Conservation (phyloP, 2,797 vertebrate genomes). For the Orestias chungarensis region DNA sequence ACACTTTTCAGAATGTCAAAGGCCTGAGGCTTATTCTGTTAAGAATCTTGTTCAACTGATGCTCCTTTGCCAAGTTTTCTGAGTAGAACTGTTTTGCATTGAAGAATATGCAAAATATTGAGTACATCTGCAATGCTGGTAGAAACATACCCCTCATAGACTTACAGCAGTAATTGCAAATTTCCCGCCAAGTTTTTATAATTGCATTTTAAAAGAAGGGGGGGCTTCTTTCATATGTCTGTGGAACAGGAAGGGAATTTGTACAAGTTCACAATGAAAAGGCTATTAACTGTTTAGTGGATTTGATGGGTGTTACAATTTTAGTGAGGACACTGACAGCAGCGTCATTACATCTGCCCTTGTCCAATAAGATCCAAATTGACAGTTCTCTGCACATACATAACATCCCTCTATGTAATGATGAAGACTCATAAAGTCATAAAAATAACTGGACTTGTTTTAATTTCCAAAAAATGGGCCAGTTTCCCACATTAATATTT, state of each 20-base stretch:
- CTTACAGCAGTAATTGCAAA: too few species aligned
- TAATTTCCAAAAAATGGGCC: background rate
- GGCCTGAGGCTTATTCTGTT: too few species aligned
- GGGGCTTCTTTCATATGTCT: slow-evolving; percentile 57
- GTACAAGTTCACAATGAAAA: slow-evolving; percentile 62
- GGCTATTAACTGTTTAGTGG: slow-evolving; percentile 55
- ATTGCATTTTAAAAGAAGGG: slow-evolving; percentile 55
- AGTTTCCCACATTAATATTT: background rate
- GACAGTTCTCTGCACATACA: slow-evolving; percentile 27
- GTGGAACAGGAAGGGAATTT: slow-evolving; percentile 55
- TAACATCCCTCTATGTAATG: slow-evolving; percentile 32
- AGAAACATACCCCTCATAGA: too few species aligned
- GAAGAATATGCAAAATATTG: too few species aligned
- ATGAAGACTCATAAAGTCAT: slow-evolving; percentile 13
- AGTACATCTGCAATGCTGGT: too few species aligned
- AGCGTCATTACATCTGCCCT: slow-evolving; percentile 29
- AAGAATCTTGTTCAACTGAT: too few species aligned
- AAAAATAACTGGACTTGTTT: background rate
- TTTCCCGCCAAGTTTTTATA: too few species aligned
- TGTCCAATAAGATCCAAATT: slow-evolving; percentile 19
- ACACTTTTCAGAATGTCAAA: too few species aligned
- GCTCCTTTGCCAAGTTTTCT: too few species aligned
- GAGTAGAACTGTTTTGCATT: too few species aligned
- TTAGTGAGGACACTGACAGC: slow-evolving; percentile 47
- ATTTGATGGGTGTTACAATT: slow-evolving; percentile 58